Evolutionary conservation across 2,797 vertebrate species (phyloP).

Genomic region (Lepus townsendii): DNA sequence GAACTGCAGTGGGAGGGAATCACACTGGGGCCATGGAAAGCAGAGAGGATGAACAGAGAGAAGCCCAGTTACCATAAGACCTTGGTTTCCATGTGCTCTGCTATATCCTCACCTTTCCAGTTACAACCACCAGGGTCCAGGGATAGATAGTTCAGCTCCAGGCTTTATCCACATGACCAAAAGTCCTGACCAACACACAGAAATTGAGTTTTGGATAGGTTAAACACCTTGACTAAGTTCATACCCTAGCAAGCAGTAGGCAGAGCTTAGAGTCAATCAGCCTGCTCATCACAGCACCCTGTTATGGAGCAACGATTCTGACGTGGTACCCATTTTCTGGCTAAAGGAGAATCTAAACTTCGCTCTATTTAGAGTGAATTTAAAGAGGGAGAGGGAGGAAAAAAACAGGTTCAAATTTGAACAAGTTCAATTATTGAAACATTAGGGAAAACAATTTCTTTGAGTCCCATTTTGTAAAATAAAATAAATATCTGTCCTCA

Average conservation of each 20-base stretch:
- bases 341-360: neutral
- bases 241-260: neutral
- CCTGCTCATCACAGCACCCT: neutral
- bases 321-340: neutral
- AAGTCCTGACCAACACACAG: neutral
- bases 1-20: neutral
- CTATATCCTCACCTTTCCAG: neutral
- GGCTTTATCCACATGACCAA: neutral
- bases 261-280: neutral
- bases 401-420: slow-evolving; percentile 49
- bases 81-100: neutral
- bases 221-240: neutral
- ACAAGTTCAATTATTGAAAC: slow-evolving; percentile 38
- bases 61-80: neutral
- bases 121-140: neutral
- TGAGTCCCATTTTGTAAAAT: slow-evolving; percentile 31
- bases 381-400: neutral
- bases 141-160: neutral
- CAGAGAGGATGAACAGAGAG: neutral
- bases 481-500: slow-evolving; percentile 32
- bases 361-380: neutral
- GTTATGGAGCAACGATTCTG: neutral
- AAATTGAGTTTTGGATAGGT: neutral
- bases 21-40: neutral
- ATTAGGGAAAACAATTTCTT: slow-evolving; percentile 14